Percentiles rank a stretch among this genome's conserved stretches.
Conservation (phyloP, 92 coral and sea anemone species). For the Meandrina meandrites region DNA sequence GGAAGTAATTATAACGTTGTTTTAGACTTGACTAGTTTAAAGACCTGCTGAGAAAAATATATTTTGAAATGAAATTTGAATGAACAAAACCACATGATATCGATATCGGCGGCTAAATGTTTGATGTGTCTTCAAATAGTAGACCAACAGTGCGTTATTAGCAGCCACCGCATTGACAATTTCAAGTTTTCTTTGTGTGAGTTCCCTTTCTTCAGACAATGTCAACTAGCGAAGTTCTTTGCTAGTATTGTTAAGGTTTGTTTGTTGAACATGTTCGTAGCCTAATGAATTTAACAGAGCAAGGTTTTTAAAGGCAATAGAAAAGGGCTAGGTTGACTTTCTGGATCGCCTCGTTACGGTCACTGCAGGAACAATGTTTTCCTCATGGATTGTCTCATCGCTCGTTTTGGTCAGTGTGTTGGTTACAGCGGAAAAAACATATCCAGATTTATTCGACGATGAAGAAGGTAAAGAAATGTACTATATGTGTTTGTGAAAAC, state of each 20-base stretch:
- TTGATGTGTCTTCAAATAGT: conserved; percentile 28
- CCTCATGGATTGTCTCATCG: not conserved
- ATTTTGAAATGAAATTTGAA: no score
- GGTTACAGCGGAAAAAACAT: not conserved
- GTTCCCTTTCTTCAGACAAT: conserved; percentile 2
- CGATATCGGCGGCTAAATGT: conserved; percentile 22
- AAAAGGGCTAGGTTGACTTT: not conserved
- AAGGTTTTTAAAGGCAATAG: not conserved
- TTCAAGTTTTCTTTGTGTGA: conserved; percentile 4
- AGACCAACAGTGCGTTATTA: not conserved
- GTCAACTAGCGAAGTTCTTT: not conserved
- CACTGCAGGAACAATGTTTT: not conserved
- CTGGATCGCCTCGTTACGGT: not conserved
- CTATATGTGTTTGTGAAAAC: not conserved
- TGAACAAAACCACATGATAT: conserved; percentile 2
- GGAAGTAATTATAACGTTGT: not conserved
- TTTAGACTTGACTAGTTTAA: not conserved
- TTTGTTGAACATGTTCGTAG: conserved; percentile 12
- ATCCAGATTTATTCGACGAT: not conserved
- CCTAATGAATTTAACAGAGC: not conserved
- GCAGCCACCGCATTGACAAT: not conserved
- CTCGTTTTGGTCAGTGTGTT: not conserved
- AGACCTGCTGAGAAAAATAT: not conserved
- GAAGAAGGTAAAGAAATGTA: conserved; percentile 6
- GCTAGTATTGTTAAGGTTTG: conserved; percentile 14